phyloP scores from a whole-genome alignment of 2,888 invertebrate genomes.

The Lasioglossum oenotherae region DNA sequence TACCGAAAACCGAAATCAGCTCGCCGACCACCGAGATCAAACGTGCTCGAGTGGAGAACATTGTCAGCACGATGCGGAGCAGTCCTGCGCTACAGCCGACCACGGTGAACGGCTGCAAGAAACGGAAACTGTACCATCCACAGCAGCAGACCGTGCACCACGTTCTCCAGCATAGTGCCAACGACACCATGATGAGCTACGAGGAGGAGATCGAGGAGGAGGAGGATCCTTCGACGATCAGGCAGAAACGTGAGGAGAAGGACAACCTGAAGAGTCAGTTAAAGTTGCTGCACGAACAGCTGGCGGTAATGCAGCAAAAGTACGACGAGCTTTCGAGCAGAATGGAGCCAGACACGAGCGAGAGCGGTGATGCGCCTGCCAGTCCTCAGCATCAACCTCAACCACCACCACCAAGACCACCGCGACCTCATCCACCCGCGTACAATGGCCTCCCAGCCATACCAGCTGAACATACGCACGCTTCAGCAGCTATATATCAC shows the following conservation, averaged over 20 bases:
- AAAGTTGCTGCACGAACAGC: slow-evolving; percentile 94
- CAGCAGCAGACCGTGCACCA: slow-evolving; percentile 93
- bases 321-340: slow-evolving; percentile 94
- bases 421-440: slow-evolving; percentile 85
- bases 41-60: slow-evolving; percentile 97
- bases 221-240: slow-evolving; percentile 90
- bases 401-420: slow-evolving; percentile 85
- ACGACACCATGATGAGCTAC: slow-evolving; percentile 87
- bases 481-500: slow-evolving; percentile 84
- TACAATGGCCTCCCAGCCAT: slow-evolving; percentile 85
- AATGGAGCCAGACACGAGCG: slow-evolving; percentile 88
- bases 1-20: slow-evolving; percentile 79
- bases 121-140: slow-evolving; percentile 97
- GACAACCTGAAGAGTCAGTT: slow-evolving; percentile 94
- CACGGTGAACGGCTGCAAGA: slow-evolving; percentile 96
- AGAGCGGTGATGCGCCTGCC: slow-evolving; percentile 85
- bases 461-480: slow-evolving; percentile 87
- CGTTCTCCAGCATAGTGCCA: slow-evolving; percentile 86
- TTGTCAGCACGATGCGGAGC: slow-evolving; percentile 96
- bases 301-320: slow-evolving; percentile 96
- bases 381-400: slow-evolving; percentile 82
- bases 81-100: slow-evolving; percentile 90
- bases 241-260: slow-evolving; percentile 94
- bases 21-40: slow-evolving; percentile 92
- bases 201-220: slow-evolving; percentile 92